Conservation (phyloP, 2,113 vertebrate species). For the Onychorhynchus coronatus region DNA sequence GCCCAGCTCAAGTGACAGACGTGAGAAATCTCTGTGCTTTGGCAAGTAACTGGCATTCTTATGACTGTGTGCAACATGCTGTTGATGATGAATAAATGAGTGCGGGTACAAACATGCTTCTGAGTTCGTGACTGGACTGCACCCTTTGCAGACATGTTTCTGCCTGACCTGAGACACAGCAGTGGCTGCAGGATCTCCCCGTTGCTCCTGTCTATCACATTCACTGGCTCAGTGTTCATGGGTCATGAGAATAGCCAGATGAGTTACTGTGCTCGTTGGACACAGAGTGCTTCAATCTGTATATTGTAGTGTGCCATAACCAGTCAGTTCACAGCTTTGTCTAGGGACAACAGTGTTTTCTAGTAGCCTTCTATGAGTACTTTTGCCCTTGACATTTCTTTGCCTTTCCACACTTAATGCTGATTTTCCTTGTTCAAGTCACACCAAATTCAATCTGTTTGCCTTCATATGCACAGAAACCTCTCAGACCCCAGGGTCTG, state of each 20-base stretch:
- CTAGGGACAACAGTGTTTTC: neutral
- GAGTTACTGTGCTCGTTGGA: neutral
- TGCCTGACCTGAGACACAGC: conserved; percentile 8
- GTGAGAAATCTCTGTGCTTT: neutral
- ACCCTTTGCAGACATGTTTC: conserved; percentile 22
- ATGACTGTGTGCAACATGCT: neutral
- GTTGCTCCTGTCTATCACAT: conserved; percentile 16
- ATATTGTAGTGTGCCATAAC: neutral
- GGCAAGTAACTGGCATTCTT: conserved; percentile 25
- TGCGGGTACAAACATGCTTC: conserved; percentile 18
- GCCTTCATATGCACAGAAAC: neutral
- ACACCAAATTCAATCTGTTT: neutral
- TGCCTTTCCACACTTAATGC: neutral
- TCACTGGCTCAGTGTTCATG: neutral
- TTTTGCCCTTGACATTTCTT: neutral
- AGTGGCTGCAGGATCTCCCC: neutral
- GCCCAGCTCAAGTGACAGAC: conserved; percentile 1
- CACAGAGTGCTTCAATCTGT: neutral
- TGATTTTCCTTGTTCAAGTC: neutral
- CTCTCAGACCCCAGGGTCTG: neutral
- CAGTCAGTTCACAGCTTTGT: neutral
- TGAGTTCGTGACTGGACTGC: conserved; percentile 29
- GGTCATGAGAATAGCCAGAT: neutral
- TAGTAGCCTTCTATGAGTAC: neutral
- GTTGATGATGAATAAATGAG: conserved; percentile 18